Base-by-base conservation (phyloP, 2,797 vertebrate genomes). In the Labeo calbasu region DNA sequence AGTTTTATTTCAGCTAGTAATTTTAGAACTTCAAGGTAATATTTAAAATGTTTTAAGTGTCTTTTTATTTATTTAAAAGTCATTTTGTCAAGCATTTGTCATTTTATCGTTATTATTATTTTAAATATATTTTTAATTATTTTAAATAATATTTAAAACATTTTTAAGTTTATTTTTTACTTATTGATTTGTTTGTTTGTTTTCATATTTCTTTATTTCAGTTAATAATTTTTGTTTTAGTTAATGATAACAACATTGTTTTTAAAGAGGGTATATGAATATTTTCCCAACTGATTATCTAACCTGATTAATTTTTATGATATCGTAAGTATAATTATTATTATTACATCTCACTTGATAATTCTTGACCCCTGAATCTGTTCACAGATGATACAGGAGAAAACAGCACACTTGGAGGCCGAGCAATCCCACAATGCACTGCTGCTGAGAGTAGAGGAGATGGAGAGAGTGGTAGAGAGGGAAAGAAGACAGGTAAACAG, bases 321-420 rank as follows among this genome's bases (percentile, higher is more conserved):
- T 53, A 15, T 43, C 21, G 11, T n/a, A 40, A 40, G 8, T 78
- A 13, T 5, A 43, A 25, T 32, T 9, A 4, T 32, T 5, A 65
- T 78, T 32, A 36, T 36, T 50, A 2, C 8, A 11, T 55, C 6
- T 80, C 32, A 55, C 1, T 66, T 21, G 66, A 23, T 70, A 14
- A 5, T 21, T 61, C 14, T 32, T 59, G 11, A 85, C 61, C 15
- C 79, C 55, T 75, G 19, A 21, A 48, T 43, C 40, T 78, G 14
- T 40, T 59, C 86, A 48, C 88, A 96, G 95, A 85, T 93, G 73
- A 92, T 86, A 13, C 90, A 91, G 86, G 93, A 96, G 87, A 89
- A 88, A 23, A 85, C 87, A n/a, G 76, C 86, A 25, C 85, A 88
- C 46, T 87, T 92, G 23, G 89, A 92, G 80, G 87, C 94, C 25